Percentiles rank a stretch among this genome's conserved stretches.
These are phyloP conservation scores for Drosophila lini DNA, from an alignment of 1,140 invertebrate genomes.

Conservation along the genomic window DNA sequence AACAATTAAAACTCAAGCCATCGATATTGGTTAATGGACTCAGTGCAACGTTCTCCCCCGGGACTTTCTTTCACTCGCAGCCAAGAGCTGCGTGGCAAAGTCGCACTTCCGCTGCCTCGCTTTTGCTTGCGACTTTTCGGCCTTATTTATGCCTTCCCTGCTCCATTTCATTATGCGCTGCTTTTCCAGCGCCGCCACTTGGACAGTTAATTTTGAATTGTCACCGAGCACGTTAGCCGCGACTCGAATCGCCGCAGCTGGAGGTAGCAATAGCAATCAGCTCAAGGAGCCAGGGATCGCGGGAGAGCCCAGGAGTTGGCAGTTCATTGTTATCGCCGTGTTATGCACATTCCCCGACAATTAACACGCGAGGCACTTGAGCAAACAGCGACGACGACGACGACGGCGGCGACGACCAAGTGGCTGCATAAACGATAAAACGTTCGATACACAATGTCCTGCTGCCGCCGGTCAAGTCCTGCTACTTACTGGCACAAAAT, in stretches of 20 bases:
- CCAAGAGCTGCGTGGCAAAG: conserved; percentile 33
- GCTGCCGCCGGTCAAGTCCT: conserved; percentile 35
- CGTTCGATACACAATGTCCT: conserved; percentile 71
- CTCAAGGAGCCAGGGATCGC: background rate
- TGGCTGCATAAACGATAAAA: conserved; percentile 77
- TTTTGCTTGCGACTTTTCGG: conserved; percentile 24
- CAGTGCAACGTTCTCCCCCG: conserved; percentile 3
- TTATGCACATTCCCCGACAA: conserved; percentile 78
- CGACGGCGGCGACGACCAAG: conserved; percentile 50
- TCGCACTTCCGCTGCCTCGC: conserved; percentile 30
- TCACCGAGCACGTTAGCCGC: conserved; percentile 74
- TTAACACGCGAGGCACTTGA: conserved; percentile 80
- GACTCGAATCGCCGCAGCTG: conserved; percentile 17
- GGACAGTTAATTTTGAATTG: conserved; percentile 80
- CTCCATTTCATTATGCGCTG: conserved; percentile 66
- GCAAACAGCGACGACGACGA: conserved; percentile 64
- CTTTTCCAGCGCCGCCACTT: conserved; percentile 63
- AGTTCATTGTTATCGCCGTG: conserved; percentile 75
- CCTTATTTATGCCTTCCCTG: conserved; percentile 43
- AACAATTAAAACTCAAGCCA: background rate
- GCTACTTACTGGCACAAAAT: conserved; percentile 27
- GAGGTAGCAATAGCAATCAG: conserved; percentile 1
- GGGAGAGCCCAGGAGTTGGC: conserved; percentile 8
- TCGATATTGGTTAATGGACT: conserved; percentile 26
- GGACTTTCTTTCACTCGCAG: background rate